Evolutionary conservation across 2,888 invertebrate genomes (phyloP).

Genomic region (Philopedon plagiatum): DNA sequence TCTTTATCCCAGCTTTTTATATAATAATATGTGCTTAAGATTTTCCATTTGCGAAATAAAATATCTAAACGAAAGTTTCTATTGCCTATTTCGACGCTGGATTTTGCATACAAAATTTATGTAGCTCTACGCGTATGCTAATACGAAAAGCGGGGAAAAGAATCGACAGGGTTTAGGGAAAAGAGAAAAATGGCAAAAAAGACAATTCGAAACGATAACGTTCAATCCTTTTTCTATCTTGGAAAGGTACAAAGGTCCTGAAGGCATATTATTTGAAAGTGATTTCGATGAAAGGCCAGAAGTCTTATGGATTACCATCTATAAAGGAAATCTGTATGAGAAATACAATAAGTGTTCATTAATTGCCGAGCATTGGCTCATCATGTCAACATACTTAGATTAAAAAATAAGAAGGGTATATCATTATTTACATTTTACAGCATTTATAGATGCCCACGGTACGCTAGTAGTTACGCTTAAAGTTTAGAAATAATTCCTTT

Average conservation of each 20-base stretch:
- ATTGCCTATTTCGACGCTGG: slow-evolving; percentile 48
- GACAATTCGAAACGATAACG: slow-evolving; percentile 41
- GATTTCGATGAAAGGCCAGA: background rate
- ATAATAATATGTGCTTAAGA: slow-evolving; percentile 11
- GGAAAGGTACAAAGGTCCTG: slow-evolving; percentile 33
- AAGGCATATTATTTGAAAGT: slow-evolving; percentile 29
- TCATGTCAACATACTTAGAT: too few relatives aligned
- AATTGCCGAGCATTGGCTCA: too few relatives aligned
- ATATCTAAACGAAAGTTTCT: slow-evolving; percentile 46
- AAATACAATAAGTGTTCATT: background rate
- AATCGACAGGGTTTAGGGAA: slow-evolving; percentile 43
- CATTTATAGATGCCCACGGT: too few relatives aligned
- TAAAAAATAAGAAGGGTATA: too few relatives aligned
- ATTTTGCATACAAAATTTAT: slow-evolving; percentile 48
- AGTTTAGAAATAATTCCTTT: too few relatives aligned
- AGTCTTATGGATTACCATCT: background rate
- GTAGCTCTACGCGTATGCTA: slow-evolving; percentile 49
- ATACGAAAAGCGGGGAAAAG: slow-evolving; percentile 44
- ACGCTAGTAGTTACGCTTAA: too few relatives aligned
- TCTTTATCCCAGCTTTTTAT: slow-evolving; percentile 15
- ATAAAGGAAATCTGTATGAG: background rate
- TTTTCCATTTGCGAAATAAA: slow-evolving; percentile 39
- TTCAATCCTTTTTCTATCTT: slow-evolving; percentile 46
- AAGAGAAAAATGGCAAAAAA: slow-evolving; percentile 39
- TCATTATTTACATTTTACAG: too few relatives aligned